Conservation (phyloP, 1,140 invertebrate genomes). For the Dendrolimus punctatus region DNA sequence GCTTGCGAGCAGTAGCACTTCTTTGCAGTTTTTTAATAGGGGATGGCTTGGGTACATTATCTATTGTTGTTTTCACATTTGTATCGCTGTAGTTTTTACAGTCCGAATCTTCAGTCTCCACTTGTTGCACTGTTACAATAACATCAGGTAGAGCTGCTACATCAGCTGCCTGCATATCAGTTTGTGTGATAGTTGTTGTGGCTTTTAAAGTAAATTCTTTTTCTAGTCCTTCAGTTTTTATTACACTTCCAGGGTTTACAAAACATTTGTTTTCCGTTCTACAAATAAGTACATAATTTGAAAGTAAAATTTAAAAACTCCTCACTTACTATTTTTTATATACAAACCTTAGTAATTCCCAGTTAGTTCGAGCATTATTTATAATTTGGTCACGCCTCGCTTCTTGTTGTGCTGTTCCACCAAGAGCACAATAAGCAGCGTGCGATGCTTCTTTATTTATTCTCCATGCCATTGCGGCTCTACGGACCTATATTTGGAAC, state of each 20-base stretch:
- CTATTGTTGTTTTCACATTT: slow-evolving; percentile 22
- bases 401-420: slow-evolving; percentile 77
- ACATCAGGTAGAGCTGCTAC: slow-evolving; percentile 33
- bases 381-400: slow-evolving; percentile 83
- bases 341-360: slow-evolving; percentile 79
- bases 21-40: slow-evolving; percentile 42
- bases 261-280: slow-evolving; percentile 75
- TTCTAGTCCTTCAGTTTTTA: slow-evolving; percentile 40
- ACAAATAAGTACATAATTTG: slow-evolving; percentile 10
- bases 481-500: slow-evolving; percentile 70
- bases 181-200: slow-evolving; percentile 27
- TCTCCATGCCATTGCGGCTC: slow-evolving; percentile 82
- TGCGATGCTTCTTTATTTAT: slow-evolving; percentile 81
- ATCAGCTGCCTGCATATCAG: slow-evolving; percentile 31
- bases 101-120: slow-evolving; percentile 35
- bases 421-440: slow-evolving; percentile 77
- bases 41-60: slow-evolving; percentile 22
- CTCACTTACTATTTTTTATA: neutral
- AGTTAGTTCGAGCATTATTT: slow-evolving; percentile 85
- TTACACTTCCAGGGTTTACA: slow-evolving; percentile 22
- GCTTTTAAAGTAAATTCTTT: slow-evolving; percentile 43
- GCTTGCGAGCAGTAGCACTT: slow-evolving; percentile 52
- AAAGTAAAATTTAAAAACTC: neutral
- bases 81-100: slow-evolving; percentile 36
- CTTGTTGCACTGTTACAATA: slow-evolving; percentile 33